Evolutionary conservation across 2,113 vertebrate genomes (phyloP).

Genomic region (Ramphastos sulfuratus): DNA sequence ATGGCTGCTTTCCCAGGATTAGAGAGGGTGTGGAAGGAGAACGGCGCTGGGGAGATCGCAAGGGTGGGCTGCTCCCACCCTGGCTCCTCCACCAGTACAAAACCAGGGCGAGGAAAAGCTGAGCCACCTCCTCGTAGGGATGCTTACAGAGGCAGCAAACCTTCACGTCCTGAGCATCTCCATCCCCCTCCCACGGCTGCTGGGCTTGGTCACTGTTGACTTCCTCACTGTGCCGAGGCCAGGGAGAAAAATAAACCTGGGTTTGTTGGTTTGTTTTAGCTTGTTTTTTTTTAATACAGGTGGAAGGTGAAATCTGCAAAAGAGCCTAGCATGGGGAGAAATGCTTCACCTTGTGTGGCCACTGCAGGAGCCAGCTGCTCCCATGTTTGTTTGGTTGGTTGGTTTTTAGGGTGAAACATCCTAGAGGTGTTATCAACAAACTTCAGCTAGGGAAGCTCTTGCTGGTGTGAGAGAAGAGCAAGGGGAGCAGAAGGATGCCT

Average conservation of each 20-base stretch:
- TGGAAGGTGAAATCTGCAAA: background rate
- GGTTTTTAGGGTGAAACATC: background rate
- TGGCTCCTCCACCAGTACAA: background rate
- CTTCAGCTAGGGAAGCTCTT: background rate
- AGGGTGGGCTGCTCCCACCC: background rate
- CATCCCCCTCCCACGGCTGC: background rate
- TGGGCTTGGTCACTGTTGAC: background rate
- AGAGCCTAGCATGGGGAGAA: background rate
- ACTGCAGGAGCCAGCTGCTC: background rate
- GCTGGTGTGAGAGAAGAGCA: background rate
- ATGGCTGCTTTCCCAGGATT: background rate
- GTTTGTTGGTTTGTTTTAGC: too few species aligned
- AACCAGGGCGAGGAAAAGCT: background rate
- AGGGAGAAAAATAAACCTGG: background rate
- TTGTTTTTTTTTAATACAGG: background rate
- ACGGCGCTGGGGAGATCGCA: rapidly evolving
- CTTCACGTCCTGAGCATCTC: background rate
- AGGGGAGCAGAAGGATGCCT: background rate
- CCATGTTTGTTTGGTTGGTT: too few species aligned
- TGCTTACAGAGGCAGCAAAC: background rate
- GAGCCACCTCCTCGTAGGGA: background rate
- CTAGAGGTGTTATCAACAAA: background rate
- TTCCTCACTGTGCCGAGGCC: background rate
- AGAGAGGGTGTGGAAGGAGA: background rate
- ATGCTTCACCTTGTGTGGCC: background rate